Base-by-base conservation (phyloP, 2,797 vertebrate species). In the Heliangelus exortis region DNA sequence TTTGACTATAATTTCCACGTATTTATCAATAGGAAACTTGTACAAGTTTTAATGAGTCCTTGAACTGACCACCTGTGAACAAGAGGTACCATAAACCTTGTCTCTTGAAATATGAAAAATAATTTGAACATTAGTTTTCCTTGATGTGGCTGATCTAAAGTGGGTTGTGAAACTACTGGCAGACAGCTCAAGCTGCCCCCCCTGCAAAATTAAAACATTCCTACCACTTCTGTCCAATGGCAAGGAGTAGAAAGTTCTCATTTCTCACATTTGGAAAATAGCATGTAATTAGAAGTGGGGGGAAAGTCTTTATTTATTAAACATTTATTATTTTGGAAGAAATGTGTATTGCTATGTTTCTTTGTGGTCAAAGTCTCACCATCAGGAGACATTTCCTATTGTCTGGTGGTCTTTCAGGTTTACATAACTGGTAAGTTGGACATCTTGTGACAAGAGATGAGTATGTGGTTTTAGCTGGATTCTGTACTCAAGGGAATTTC, bases 1-100 rank as follows among this genome's bases (percentile, higher is more conserved):
- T 94, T 79, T 83, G 89, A 75, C 86, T 91, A 31, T 87, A 94
- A 97, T 97, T 97, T 96, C 90, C 92, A 80, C 62, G 5, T 87
- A 94, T 89, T 97, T 96, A 97, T 98, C 96, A 97, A 96, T 97
- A 97, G 81, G 83, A 93, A 97, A 97, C 84, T 97, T 97, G 93
- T 97, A 54, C 92, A 95, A 97, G 92, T 97, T 98, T 96, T 97
- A 97, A 97, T 96, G 95, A 98, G 92, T 94, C 90, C 87, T 86
- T 94, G 93, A 97, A 97, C 92, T 86, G 93, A 94, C 92, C 91
- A 97, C 94, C 95, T 97, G 96, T 90, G 94, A 97, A 95, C 95
- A 95, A 94, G 92, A 81, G 45, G 34, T 72, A 92, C 69, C 55
- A 5, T 61, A 88, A 92, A 89, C 90, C 96, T 85, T 95, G 93